Base-by-base conservation (phyloP, 2,113 vertebrate species). In the Monarcha castaneiventris region DNA sequence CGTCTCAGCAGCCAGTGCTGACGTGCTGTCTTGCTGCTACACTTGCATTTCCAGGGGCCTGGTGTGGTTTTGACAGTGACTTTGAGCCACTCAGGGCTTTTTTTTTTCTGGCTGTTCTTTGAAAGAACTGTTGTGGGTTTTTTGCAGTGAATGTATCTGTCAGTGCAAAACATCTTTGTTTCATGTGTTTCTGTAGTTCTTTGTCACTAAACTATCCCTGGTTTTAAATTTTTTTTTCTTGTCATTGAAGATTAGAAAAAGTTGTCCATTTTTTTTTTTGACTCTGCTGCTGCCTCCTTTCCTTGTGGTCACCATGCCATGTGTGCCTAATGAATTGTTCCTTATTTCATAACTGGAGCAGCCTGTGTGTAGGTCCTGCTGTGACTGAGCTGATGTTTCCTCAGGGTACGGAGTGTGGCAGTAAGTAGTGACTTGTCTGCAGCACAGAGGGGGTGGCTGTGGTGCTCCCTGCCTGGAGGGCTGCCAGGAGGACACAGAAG, bases 211-310 rank as follows among this genome's bases (percentile, higher is more conserved):
- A 46, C 7, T 30, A 13, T 30, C 29, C 10, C 8, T 41, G 1
- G 8, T 51, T 27, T 33, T 17, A 35, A 6, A 4, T 8, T 22
- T 13, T 44, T 84, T 49, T 72, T 27, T 52, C 18, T 73, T 74
- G 0, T 29, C 0, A 0, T 6, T 71, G 48, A 83, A 63, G 49
- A 8, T 46, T 43, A 46, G n/a, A 63, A 66, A 29, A 54, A 56
- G 2, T 29, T 35, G 16, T 27, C 23, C 19, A 10, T 41, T 23
- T 84, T 84, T 68, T 93, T 66, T 87, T 68, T 59, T 61, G 9
- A 4, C 37, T 63, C 20, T 22, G n/a, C 44, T 77, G 22, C 46
- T 32, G 15, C 48, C 39, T 61, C 11, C 5, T 73, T 64, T 80
- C 37, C 51, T 62, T 77, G 30, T 74, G 41, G 51, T 33, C 51